These are phyloP conservation scores for Uromys caudimaculatus DNA, from an alignment of 2,797 vertebrate species.

Conservation along the genomic window DNA sequence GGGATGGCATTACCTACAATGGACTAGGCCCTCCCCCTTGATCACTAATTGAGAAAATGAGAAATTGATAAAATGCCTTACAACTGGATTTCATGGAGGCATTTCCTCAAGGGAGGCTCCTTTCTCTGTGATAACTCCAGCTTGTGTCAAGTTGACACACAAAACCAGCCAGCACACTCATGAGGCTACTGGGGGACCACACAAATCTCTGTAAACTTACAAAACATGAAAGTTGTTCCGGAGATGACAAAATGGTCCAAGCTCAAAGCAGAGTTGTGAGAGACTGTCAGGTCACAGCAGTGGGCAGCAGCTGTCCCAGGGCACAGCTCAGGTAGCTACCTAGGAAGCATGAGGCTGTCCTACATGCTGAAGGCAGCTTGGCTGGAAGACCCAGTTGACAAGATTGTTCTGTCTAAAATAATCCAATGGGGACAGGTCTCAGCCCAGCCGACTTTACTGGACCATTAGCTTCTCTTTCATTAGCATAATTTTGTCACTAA, in stretches of 20 bases:
- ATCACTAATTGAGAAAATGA: no score
- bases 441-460: background rate
- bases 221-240: background rate
- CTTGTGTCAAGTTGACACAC: no score
- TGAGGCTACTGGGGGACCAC: conserved; percentile 39
- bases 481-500: background rate
- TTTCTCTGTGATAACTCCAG: no score
- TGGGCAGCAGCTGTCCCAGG: background rate
- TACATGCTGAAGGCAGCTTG: background rate
- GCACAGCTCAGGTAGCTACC: background rate
- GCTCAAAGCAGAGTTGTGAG: background rate
- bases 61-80: no score
- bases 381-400: background rate
- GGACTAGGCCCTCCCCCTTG: no score
- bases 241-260: conserved; percentile 18
- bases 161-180: no score
- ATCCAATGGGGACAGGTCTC: background rate
- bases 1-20: no score
- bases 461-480: background rate
- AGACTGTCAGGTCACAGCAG: background rate
- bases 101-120: no score
- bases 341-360: background rate
- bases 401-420: background rate
- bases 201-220: conserved; percentile 35
- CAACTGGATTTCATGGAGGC: no score